phyloP scores from a whole-genome alignment of 2,797 vertebrate species.

The Clarias laeviceps region DNA sequence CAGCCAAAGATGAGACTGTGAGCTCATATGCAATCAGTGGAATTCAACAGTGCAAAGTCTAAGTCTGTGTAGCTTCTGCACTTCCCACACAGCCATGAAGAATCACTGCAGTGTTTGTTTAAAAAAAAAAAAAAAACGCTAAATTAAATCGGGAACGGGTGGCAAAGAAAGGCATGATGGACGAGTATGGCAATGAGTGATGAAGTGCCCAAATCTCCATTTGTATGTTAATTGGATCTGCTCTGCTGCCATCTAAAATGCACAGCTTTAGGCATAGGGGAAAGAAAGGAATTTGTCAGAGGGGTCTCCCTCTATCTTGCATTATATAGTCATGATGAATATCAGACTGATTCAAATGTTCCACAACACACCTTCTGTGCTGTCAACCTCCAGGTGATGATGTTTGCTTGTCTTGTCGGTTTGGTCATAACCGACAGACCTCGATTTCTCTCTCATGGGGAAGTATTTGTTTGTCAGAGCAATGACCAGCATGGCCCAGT shows the following conservation, averaged over 20 bases:
- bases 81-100: background rate
- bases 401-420: constrained; percentile 23
- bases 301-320: background rate
- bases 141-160: constrained; percentile 40
- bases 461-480: constrained; percentile 39
- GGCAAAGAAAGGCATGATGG: constrained; percentile 25
- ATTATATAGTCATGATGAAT: constrained; percentile 13
- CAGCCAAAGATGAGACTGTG: background rate
- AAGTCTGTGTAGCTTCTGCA: background rate
- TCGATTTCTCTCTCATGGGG: background rate
- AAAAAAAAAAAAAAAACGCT: constrained; percentile 15
- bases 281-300: constrained; percentile 22
- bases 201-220: constrained; percentile 39
- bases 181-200: constrained; percentile 37
- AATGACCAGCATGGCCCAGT: constrained; percentile 23
- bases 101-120: constrained; percentile 8
- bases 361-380: constrained; percentile 20
- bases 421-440: constrained; percentile 18
- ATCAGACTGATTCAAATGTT: constrained; percentile 19
- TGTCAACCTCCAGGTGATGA: constrained; percentile 22
- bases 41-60: background rate
- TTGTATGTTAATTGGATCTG: constrained; percentile 62
- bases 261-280: constrained; percentile 44
- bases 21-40: background rate
- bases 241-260: constrained; percentile 39